phyloP scores from a whole-genome alignment of 2,113 vertebrate species.

The Oxygymnocypris stewartii region DNA sequence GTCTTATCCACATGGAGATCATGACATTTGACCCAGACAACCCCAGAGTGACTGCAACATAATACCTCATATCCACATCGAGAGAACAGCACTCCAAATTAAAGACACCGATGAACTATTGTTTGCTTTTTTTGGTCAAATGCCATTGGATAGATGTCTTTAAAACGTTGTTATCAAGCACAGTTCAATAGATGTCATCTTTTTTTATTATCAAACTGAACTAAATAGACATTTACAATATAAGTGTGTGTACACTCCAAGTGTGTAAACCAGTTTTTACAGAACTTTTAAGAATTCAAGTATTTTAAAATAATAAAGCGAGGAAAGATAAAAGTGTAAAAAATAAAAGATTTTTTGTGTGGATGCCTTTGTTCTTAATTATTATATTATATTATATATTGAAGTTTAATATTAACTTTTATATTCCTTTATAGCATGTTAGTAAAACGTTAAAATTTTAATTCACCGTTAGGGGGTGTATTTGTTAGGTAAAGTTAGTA shows the following conservation, averaged over 20 bases:
- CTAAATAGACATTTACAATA: background rate
- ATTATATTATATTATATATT: too few species aligned
- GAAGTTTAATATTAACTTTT: too few species aligned
- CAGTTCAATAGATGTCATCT: background rate
- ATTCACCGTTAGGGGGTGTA: background rate
- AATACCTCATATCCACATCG: constrained; percentile 28
- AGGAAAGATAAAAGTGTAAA: background rate
- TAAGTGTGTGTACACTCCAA: too few species aligned
- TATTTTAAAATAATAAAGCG: background rate
- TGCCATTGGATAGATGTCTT: background rate
- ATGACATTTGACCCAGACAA: constrained; percentile 79
- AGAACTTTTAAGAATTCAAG: background rate
- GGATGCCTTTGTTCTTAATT: too few species aligned
- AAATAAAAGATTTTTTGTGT: background rate
- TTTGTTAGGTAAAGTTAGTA: background rate
- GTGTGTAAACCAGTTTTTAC: background rate
- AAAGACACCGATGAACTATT: background rate
- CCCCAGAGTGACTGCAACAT: constrained; percentile 72
- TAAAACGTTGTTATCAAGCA: background rate
- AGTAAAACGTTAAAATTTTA: background rate
- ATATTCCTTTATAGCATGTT: too few species aligned
- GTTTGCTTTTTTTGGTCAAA: background rate
- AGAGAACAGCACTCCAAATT: constrained; percentile 4
- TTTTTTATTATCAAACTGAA: background rate
- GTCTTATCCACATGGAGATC: constrained; percentile 83